Evolutionary conservation across 2,888 invertebrate species (phyloP).

Genomic region (Himalopsyche japonica): DNA sequence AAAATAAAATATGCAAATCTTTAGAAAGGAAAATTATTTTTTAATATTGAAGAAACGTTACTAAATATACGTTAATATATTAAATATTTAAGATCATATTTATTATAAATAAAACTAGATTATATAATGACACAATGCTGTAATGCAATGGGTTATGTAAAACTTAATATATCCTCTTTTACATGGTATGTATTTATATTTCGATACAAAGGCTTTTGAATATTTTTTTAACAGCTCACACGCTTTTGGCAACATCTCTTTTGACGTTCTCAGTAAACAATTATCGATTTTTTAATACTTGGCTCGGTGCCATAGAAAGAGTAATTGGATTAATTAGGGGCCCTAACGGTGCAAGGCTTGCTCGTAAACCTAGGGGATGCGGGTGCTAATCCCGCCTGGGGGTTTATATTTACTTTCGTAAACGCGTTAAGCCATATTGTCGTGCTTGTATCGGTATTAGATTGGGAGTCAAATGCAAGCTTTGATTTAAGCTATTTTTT

Average conservation of each 20-base stretch:
- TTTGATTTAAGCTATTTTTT: neutral
- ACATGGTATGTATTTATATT: too few relatives aligned
- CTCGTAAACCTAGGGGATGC: constrained; percentile 8
- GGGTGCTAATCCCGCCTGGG: constrained; percentile 19
- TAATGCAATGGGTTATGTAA: too few relatives aligned
- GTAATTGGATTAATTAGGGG: neutral
- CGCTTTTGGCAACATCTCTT: neutral
- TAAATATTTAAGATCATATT: too few relatives aligned
- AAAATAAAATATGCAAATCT: too few relatives aligned
- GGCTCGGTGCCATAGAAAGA: neutral
- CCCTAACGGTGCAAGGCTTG: neutral
- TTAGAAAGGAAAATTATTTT: too few relatives aligned
- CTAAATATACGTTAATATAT: too few relatives aligned
- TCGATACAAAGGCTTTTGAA: too few relatives aligned
- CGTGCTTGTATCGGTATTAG: constrained; percentile 6
- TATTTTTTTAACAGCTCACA: neutral
- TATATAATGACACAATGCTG: too few relatives aligned
- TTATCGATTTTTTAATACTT: neutral
- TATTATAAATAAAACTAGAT: too few relatives aligned
- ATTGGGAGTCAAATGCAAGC: constrained; percentile 13
- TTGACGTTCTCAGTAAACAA: neutral
- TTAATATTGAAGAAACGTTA: too few relatives aligned
- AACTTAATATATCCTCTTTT: too few relatives aligned
- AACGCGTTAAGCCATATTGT: constrained; percentile 14
- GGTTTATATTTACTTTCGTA: constrained; percentile 16